phyloP scores from a whole-genome alignment of 2,888 invertebrate genomes.

The Hermaeophaga mercurialis region DNA sequence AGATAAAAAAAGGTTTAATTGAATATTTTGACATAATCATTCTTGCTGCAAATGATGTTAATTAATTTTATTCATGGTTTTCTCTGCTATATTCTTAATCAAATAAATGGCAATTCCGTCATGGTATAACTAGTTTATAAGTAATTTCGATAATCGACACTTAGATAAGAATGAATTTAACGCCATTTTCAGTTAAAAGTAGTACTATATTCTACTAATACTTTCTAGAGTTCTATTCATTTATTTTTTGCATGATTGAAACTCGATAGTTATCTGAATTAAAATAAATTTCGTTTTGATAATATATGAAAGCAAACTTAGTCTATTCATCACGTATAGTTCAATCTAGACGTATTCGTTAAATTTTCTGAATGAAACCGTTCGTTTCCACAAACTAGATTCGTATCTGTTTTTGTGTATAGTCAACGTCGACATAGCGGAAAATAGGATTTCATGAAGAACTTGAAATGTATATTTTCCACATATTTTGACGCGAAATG shows the following conservation, averaged over 20 bases:
- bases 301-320: slow-evolving; percentile 21
- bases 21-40: too few species aligned
- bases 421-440: slow-evolving; percentile 3
- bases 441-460: slow-evolving; percentile 9
- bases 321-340: slow-evolving; percentile 19
- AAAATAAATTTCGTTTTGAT: slow-evolving; percentile 24
- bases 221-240: too few species aligned
- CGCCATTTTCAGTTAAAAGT: too few species aligned
- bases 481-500: slow-evolving; percentile 10
- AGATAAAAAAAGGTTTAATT: too few species aligned
- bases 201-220: too few species aligned
- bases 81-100: too few species aligned
- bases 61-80: too few species aligned
- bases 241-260: not conserved
- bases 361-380: slow-evolving; percentile 7
- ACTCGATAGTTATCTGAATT: slow-evolving; percentile 13
- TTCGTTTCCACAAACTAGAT: not conserved
- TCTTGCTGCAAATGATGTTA: too few species aligned
- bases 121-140: too few species aligned
- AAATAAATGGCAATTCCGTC: too few species aligned
- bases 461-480: slow-evolving; percentile 10
- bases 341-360: slow-evolving; percentile 8
- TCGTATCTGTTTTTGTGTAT: slow-evolving; percentile 12
- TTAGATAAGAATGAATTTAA: too few species aligned
- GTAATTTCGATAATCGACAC: too few species aligned